Evolutionary conservation across 1,140 invertebrate species (phyloP), one percentile per base, ranked within the genome.

Genomic region (Drosophila kanapiae): DNA sequence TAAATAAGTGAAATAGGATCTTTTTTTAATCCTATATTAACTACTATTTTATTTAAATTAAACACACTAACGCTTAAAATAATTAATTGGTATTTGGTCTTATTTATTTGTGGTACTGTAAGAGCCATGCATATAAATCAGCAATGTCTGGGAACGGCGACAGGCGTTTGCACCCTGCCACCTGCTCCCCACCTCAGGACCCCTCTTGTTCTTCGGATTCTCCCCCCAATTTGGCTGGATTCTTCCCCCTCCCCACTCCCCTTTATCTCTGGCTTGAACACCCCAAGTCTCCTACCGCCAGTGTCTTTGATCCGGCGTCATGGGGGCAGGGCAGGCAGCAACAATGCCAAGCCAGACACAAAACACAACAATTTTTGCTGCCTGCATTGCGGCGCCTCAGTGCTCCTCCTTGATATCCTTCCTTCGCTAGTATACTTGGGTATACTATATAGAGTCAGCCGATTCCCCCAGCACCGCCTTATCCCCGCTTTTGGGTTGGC

Each of bases 341-440:
- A 86, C 82, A 86, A 88, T 88, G 72, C 77, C 76, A 80, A 56
- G 68, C 70, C 82, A 77, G 80, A 88, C 84, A 88, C 77, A 88
- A 88, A 88, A 88, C 85, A 87, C 85, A 87, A 87, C 84, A 87
- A 69, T 84, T 78, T 84, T 80, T 80, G 72, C 65, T 68, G 65
- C 54, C 75, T 82, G 80, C 80, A 82, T 74, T 75, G 80, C 80
- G 75, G 59, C 75, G 80, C 65, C 74, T 76, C 72, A 31, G 57
- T 65, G 72, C 78, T 56, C 38, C 58, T 38, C 37, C 59, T 51
- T 63, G 53, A 14, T 56, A 38, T 56, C 53, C 53, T 6, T 38
- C 23, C 23, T 23, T 23, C n/a, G 35, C n/a, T 16, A 23, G 14
- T 64, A 42, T 40, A 35, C 48, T 40, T 8, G 49, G 48, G 23